These are phyloP conservation scores for Trichonephila clavata DNA, from an alignment of 1,140 invertebrate genomes.

Conservation along the genomic window DNA sequence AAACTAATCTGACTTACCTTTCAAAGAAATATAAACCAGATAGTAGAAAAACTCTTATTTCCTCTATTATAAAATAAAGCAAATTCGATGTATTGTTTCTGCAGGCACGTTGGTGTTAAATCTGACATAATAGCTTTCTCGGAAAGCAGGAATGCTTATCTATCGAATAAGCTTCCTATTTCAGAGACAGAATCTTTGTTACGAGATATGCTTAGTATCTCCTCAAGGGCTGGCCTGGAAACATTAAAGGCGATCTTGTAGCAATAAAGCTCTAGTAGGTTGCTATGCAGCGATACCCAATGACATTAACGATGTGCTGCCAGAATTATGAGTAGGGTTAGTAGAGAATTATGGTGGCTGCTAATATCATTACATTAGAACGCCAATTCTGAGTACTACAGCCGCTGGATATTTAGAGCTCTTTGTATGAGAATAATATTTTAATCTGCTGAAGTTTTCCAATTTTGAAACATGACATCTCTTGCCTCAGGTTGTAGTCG, in stretches of 20 bases:
- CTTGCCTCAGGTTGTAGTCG: not conserved
- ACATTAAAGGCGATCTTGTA: slow-evolving; percentile 54
- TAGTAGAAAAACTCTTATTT: not conserved
- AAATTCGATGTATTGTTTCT: not conserved
- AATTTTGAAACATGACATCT: not conserved
- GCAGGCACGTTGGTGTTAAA: slow-evolving; percentile 3
- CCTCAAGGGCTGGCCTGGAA: slow-evolving; percentile 21
- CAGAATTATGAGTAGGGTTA: slow-evolving; percentile 38
- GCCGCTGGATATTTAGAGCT: not conserved
- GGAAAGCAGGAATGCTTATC: slow-evolving; percentile 17
- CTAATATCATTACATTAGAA: slow-evolving; percentile 31
- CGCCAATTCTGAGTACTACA: not conserved
- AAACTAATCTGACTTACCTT: too few relatives aligned
- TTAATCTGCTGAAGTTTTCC: not conserved
- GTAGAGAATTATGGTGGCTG: slow-evolving; percentile 13
- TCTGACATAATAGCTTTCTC: slow-evolving; percentile 36
- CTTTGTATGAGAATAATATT: not conserved
- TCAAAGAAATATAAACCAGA: not conserved
- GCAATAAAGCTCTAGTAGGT: slow-evolving; percentile 50
- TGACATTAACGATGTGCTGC: slow-evolving; percentile 50
- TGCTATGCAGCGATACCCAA: slow-evolving; percentile 23
- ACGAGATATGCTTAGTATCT: slow-evolving; percentile 36
- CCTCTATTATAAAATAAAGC: not conserved
- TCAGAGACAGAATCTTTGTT: slow-evolving; percentile 32
- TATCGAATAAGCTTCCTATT: slow-evolving; percentile 42